Conservation (phyloP, 2,888 invertebrate species). For the Drosophila prostipennis region DNA sequence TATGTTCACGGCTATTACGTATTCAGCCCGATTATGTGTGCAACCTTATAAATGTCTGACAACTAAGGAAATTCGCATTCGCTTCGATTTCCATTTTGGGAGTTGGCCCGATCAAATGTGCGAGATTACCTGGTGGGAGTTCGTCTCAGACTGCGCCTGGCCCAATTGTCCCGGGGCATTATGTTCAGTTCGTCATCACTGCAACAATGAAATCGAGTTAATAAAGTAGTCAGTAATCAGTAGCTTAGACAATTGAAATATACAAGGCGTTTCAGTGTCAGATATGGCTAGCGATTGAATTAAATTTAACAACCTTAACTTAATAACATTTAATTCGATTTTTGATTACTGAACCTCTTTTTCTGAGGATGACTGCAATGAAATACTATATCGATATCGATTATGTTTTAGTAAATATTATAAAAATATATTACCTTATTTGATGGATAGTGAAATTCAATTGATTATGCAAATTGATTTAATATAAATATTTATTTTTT, state of each 20-base stretch:
- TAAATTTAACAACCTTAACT: not conserved
- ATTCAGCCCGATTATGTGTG: conserved; percentile 49
- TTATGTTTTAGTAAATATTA: too few relatives aligned
- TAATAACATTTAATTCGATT: not conserved
- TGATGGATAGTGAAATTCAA: too few relatives aligned
- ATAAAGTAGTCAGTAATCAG: conserved; percentile 28
- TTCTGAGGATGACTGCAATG: too few relatives aligned
- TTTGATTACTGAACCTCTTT: not conserved
- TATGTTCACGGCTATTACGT: conserved; percentile 60
- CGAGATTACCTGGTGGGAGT: conserved; percentile 90
- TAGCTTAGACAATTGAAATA: not conserved
- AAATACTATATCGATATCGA: too few relatives aligned
- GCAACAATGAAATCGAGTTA: conserved; percentile 63
- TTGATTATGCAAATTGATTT: too few relatives aligned
- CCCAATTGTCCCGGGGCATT: conserved; percentile 92
- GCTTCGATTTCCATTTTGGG: conserved; percentile 26
- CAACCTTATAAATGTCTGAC: conserved; percentile 41
- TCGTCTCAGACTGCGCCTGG: conserved; percentile 92
- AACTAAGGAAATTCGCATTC: conserved; percentile 27
- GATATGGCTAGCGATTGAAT: not conserved
- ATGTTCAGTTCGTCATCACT: conserved; percentile 86
- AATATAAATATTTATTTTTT: too few relatives aligned
- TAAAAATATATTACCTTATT: too few relatives aligned
- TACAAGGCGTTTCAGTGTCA: conserved; percentile 2
- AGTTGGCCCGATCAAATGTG: not conserved